Base-by-base conservation (phyloP, 2,888 invertebrate genomes). In the Andrena bucephala region DNA sequence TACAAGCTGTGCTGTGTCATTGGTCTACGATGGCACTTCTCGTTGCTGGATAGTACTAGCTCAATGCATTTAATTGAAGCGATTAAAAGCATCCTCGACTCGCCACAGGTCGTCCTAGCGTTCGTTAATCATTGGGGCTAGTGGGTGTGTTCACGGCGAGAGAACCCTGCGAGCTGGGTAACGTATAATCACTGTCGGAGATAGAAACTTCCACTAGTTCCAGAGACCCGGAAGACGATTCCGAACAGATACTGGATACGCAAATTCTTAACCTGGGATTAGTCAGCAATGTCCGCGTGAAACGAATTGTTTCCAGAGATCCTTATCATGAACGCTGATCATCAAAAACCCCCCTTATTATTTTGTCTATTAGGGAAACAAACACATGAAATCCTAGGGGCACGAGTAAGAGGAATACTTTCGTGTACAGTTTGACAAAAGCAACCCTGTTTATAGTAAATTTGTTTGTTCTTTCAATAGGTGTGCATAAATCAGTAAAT, bases 21-120 rank as follows among this genome's bases (percentile, higher is more conserved):
- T 20, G 20, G 20, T 20, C 20, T 20, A 20, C 20, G 20, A 20
- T 20, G 20, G 20, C 0, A 20, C 20, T 20, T 20, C 20, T 20
- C 20, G 20, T 20, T 20, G 20, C 20, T 20, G 20, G 0, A 20
- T 20, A 20, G 20, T 20, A 20, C 20, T 20, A 20, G 20, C 20
- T 20, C 20, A 20, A 20, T 20, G 20, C 20, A 80, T 77, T 86
- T 90, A 90, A 89, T 90, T 81, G 85, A 85, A 85, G 70, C 85
- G 89, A 89, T 90, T 89, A 88, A 89, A 90, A 86, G 83, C 88
- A 84, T 83, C 85, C 87, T 81, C 73, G 57, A 65, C 70, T 71
- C 81, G 77, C 78, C 84, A 52, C 70, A 73, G 76, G 76, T 80
- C 59, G 83, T 80, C 80, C 52, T 65, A 72, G 67, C 52, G 77